phyloP scores from a whole-genome alignment of 2,113 vertebrate genomes.

The Raja brachyura region DNA sequence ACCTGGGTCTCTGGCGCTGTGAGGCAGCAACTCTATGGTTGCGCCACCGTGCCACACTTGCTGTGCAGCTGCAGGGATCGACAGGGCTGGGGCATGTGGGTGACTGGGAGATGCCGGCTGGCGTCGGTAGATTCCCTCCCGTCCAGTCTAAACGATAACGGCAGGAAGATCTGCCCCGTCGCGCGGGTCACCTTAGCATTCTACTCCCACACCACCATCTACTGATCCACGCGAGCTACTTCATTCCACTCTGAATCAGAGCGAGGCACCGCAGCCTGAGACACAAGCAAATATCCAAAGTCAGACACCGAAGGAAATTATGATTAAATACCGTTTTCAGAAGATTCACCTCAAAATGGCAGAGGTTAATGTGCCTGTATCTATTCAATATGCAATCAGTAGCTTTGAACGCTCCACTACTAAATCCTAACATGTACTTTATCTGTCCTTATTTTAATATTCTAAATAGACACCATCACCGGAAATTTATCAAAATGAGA shows the following conservation, averaged over 20 bases:
- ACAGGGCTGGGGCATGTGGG: too few relatives aligned
- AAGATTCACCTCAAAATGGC: conserved; percentile 37
- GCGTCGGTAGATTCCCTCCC: background rate
- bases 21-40: too few relatives aligned
- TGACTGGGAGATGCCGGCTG: too few relatives aligned
- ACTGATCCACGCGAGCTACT: conserved; percentile 59
- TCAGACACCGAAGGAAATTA: conserved; percentile 33
- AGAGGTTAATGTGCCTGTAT: conserved; percentile 30
- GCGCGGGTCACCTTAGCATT: background rate
- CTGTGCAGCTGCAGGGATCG: too few relatives aligned
- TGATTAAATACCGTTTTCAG: conserved; percentile 40
- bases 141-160: too few relatives aligned
- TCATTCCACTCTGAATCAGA: conserved; percentile 44
- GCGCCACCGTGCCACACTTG: too few relatives aligned
- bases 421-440: conserved; percentile 39
- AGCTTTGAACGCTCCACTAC: conserved; percentile 39
- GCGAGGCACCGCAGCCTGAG: conserved; percentile 28
- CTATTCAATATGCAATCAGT: conserved; percentile 42
- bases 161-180: background rate
- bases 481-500: conserved; percentile 35
- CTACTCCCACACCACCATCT: conserved; percentile 64
- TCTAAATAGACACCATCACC: conserved; percentile 35
- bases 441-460: conserved; percentile 38
- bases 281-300: conserved; percentile 41
- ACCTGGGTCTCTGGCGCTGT: too few relatives aligned